Base-by-base conservation (phyloP, 2,888 invertebrate species). In the Tineola bisselliella region DNA sequence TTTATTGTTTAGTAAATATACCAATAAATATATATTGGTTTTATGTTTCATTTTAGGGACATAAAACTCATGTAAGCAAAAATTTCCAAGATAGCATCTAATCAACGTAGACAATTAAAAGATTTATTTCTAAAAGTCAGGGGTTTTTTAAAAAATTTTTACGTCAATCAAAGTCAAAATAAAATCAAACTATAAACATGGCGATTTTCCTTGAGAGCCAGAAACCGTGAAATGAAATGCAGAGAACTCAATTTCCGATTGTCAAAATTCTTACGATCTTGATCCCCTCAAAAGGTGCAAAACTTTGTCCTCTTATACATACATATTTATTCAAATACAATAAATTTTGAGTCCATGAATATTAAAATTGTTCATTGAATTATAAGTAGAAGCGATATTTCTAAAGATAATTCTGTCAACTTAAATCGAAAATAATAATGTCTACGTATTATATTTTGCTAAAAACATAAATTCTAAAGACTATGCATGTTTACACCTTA, bases 221-320 rank as follows among this genome's bases (percentile, higher is more conserved):
- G 63, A 67, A 68, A 64, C 67, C 75, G 68, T 71, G 67, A 73
- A 79, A 76, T 71, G 72, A 73, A 74, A 79, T 73, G 75, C 71
- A 76, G 70, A 70, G 71, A 76, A 78, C 70, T 71, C 74, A 76
- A 80, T 81, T 79, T 81, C 76, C 77, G 70, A 65, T 66, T 64
- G 70, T 69, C 66, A 68, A 66, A 68, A 68, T 68, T 67, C 25
- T 54, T 19, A 18, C 19, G 25, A 25, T 25, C 6, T 25, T 18
- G 25, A 54, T 18, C n/a, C 15, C 54, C 8, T 13, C 25, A 54
- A 54, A 48, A 54, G 25, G 54, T 54, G 54, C 12, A 25, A 54
- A 54, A 54, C 19, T 38, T 38, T 38, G 2, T 6, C 10, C 38
- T 38, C n/a, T 38, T 38, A 10, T 38, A 10, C 6, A 25, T 6